These are phyloP conservation scores for Piprites chloris DNA, from an alignment of 2,113 vertebrate species.

Conservation along the genomic window DNA sequence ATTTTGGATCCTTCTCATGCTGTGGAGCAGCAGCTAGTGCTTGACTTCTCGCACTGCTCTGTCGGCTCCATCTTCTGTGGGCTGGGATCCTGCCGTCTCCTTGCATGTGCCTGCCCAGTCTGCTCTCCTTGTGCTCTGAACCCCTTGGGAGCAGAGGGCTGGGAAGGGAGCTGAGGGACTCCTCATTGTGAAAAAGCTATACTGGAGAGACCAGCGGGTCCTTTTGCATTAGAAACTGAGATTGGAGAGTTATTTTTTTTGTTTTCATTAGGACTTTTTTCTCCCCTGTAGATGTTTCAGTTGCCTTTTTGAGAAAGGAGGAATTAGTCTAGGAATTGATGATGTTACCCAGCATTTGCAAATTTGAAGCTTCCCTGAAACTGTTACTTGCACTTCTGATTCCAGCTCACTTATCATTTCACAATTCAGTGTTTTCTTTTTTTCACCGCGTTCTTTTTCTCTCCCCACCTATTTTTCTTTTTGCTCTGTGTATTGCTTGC, in stretches of 20 bases:
- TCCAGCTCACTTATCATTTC: neutral
- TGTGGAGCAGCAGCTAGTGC: neutral
- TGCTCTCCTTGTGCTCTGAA: neutral
- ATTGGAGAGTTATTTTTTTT: neutral
- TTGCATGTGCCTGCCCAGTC: fast-evolving
- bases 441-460: neutral
- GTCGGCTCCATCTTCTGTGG: neutral
- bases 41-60: conserved; percentile 28
- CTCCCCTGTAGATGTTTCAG: neutral
- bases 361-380: neutral
- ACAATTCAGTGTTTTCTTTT: neutral
- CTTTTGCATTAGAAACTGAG: neutral
- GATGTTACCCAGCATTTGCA: neutral
- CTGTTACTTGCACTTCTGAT: neutral
- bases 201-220: neutral
- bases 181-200: neutral
- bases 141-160: neutral
- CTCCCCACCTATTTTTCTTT: neutral
- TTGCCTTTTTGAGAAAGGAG: neutral
- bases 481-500: neutral
- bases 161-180: neutral
- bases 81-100: neutral
- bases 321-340: neutral
- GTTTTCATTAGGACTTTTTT: neutral
- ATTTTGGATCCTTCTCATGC: conserved; percentile 37